Base-by-base conservation (phyloP, 2,113 vertebrate genomes). In the Todiramphus chloris region DNA sequence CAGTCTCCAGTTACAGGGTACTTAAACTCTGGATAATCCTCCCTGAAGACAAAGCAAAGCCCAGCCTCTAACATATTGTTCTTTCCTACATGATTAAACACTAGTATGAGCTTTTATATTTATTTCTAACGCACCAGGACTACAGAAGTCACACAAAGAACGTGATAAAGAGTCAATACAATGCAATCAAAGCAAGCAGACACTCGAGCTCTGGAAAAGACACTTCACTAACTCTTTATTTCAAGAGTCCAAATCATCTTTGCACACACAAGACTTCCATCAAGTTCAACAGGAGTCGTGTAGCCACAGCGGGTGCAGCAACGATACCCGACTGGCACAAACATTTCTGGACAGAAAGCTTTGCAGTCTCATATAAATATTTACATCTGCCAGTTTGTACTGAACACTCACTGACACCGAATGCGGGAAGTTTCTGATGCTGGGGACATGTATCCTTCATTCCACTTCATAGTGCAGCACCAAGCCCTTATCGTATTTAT, bases 231-330 rank as follows among this genome's bases (percentile, higher is more conserved):
- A 89, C 95, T 83, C 91, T 94, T 96, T 94, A 95, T 97, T 97
- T 95, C 82, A 94, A 97, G 94, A 97, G 91, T 68, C 81, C 90
- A 96, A 97, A 96, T 88, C 85, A 92, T 84, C 91, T 95, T 83
- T 89, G 93, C 69, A 93, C 55, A 88, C 78, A 97, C 64, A 89
- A 72, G 86, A 91, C 84, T 93, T 90, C 89, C 93, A 94, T 31
- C 46, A 79, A 87, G 83, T 87, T 89, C 84, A 88, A 69, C 55
- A 91, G 89, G 59, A 94, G 83, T 20, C 5, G 20, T 16, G 83
- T 28, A 69, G 80, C 84, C 64, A 64, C 64, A 46, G 84, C 2
- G 16, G 83, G 82, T 37, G 80, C 84, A 96, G 70, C 86, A 63
- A 25, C 1, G 2, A 84, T 46, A 62, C 66, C 83, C 33, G 2